These are phyloP conservation scores for Cinara cedri DNA, from an alignment of 2,888 invertebrate genomes.

Conservation along the genomic window DNA sequence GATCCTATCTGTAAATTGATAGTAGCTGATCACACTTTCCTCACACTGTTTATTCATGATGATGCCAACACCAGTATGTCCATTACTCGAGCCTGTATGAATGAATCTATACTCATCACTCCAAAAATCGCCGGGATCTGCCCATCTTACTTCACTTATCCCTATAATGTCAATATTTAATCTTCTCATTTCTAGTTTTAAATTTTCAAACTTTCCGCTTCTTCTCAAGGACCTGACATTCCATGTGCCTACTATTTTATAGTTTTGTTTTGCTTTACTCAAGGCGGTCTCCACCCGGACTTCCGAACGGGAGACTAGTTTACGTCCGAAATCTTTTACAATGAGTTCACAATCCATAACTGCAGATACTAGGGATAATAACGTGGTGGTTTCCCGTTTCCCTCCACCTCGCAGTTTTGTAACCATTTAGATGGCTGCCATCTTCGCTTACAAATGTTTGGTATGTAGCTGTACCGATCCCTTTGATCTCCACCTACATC, in stretches of 20 bases:
- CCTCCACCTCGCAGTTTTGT: slow-evolving; percentile 38
- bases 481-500: too few relatives aligned
- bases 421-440: slow-evolving; percentile 38
- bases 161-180: too few relatives aligned
- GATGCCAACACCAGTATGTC: slow-evolving; percentile 20
- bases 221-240: too few relatives aligned
- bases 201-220: too few relatives aligned
- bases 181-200: too few relatives aligned
- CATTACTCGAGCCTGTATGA: slow-evolving; percentile 9
- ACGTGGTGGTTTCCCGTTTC: slow-evolving; percentile 48
- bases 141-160: too few relatives aligned
- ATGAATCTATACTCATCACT: slow-evolving; percentile 23
- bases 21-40: slow-evolving; percentile 23
- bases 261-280: slow-evolving; percentile 35
- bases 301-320: slow-evolving; percentile 38
- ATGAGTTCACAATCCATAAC: slow-evolving; percentile 37
- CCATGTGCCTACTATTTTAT: too few relatives aligned
- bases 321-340: slow-evolving; percentile 36
- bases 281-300: slow-evolving; percentile 35
- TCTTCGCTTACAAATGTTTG: slow-evolving; percentile 41
- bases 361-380: slow-evolving; percentile 51
- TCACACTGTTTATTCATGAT: slow-evolving; percentile 28
- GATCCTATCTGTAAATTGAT: slow-evolving; percentile 28
- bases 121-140: too few relatives aligned
- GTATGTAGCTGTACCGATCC: slow-evolving; percentile 28